Evolutionary conservation across 2,113 vertebrate genomes (phyloP), one percentile per base, ranked within the genome.

Genomic region (Pungitius pungitius): DNA sequence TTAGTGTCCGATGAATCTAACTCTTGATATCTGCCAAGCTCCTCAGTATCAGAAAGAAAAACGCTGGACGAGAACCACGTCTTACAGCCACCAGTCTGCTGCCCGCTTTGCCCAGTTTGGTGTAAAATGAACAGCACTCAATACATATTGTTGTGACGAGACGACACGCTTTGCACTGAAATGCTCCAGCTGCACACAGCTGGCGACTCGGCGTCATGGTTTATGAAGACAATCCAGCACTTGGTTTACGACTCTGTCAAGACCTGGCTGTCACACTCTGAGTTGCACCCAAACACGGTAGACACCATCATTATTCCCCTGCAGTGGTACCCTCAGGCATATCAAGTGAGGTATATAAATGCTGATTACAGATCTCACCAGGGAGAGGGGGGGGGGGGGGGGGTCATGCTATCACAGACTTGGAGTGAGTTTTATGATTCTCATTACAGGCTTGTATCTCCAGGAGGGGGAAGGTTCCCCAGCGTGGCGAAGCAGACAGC

Each of bases 261-360:
- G 45, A n/a, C 30, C 40, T 35, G 57, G 49, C 51, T 75, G 58
- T 80, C 65, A 79, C 33, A 22, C 22, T 73, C 63, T 65, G 24
- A 78, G 11, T 47, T 71, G 49, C 27, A 45, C 62, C 47, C 43
- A 43, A 24, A 80, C 69, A 47, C 20, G 69, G n/a, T 81, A 79
- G 58, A 68, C 81, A 64, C 61, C 93, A 33, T 92, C 89, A 94
- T 94, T 92, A 93, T 94, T 94, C 93, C 92, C 69, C 75, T 56
- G 64, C 42, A 80, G 68, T 67, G 43, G 79, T 40, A 55, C n/a
- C 73, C 40, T 26, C n/a, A 49, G 61, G 73, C 70, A 74, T 42
- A 74, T 35, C 74, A 76, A 76, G 68, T 65, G 56, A 72, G 57
- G 91, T 90, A 92, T 93, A 90, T 84, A 69, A 88, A 89, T 73